These are phyloP conservation scores for Geophilus truncorum DNA, from an alignment of 2,888 invertebrate genomes.

Conservation along the genomic window DNA sequence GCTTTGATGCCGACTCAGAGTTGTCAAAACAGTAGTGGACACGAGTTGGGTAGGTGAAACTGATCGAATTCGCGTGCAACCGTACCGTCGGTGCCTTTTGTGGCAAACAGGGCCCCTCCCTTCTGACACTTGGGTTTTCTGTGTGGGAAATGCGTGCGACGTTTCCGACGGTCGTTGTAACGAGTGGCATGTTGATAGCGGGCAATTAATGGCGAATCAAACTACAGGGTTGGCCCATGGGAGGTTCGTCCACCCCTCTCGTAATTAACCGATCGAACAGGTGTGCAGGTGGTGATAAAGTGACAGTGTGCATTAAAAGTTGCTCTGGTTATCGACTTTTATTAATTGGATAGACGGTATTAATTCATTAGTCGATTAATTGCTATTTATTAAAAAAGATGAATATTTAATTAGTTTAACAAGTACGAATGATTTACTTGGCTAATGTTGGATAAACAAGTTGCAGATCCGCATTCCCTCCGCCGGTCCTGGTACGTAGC, in stretches of 20 bases:
- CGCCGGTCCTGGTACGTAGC: no score
- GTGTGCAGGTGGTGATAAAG: neutral
- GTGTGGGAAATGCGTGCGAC: neutral
- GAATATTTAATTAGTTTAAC: constrained; percentile 1
- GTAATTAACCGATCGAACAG: constrained; percentile 16
- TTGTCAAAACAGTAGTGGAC: neutral
- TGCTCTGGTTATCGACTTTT: neutral
- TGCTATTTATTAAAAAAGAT: neutral
- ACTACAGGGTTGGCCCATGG: constrained; percentile 1
- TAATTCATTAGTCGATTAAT: neutral
- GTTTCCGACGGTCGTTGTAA: constrained; percentile 4
- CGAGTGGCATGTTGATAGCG: constrained; percentile 8
- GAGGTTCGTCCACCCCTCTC: neutral
- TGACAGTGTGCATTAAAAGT: neutral
- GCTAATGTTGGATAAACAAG: constrained; percentile 1
- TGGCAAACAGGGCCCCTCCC: neutral
- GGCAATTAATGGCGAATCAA: constrained; percentile 22
- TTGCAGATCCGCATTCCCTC: neutral
- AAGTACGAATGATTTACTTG: neutral
- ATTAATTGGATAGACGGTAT: neutral
- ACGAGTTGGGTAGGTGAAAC: neutral
- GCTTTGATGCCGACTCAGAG: neutral
- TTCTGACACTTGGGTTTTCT: neutral
- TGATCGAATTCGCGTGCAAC: neutral
- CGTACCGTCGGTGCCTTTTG: neutral